phyloP scores from a whole-genome alignment of 2,888 invertebrate species.

The Sphaerophoria rueppellii region DNA sequence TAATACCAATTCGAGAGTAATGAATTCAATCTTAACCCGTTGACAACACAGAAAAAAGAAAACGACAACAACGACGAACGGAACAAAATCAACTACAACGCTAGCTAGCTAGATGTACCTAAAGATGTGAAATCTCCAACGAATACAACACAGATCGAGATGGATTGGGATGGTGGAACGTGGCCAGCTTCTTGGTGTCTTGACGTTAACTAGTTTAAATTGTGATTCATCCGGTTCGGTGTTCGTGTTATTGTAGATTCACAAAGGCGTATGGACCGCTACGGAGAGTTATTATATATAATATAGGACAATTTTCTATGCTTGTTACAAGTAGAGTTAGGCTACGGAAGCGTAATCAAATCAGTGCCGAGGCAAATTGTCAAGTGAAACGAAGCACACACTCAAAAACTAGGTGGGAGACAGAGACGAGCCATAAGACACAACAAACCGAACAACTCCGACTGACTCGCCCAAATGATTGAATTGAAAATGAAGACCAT shows the following conservation, averaged over 20 bases:
- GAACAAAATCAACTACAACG: background rate
- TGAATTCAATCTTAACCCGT: conserved; percentile 59
- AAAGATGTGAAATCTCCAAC: conserved; percentile 35
- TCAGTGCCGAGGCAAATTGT: background rate
- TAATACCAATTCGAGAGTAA: conserved; percentile 54
- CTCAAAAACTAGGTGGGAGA: conserved; percentile 34
- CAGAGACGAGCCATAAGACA: background rate
- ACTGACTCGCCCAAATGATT: conserved; percentile 5
- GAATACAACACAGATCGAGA: background rate
- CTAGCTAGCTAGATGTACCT: conserved; percentile 27
- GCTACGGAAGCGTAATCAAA: conserved; percentile 45
- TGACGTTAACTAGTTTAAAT: conserved; percentile 67
- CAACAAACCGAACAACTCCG: background rate
- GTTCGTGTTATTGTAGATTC: background rate
- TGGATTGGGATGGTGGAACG: too few relatives aligned
- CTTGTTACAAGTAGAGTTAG: conserved; percentile 46
- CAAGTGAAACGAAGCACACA: background rate
- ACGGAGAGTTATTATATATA: conserved; percentile 55
- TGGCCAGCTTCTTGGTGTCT: conserved; percentile 60
- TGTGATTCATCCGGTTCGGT: conserved; percentile 71
- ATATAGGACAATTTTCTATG: conserved; percentile 52
- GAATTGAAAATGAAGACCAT: conserved; percentile 30
- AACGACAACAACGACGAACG: background rate
- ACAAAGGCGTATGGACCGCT: conserved; percentile 25
- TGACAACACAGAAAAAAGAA: background rate